phyloP scores from a whole-genome alignment of 2,888 invertebrate genomes.

The Drosophila multiciliata region DNA sequence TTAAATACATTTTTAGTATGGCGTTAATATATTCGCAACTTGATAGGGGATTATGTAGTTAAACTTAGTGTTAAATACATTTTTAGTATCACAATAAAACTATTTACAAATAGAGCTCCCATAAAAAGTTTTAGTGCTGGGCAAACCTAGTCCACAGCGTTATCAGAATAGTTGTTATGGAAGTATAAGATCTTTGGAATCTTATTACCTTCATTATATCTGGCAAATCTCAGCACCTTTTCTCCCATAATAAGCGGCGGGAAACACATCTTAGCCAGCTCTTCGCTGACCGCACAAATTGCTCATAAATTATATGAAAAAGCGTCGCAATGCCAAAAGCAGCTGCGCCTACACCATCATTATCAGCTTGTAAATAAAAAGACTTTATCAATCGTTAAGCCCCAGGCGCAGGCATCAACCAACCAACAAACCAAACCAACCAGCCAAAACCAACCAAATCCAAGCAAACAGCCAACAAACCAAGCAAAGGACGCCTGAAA shows the following conservation, averaged over 20 bases:
- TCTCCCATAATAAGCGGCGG: neutral
- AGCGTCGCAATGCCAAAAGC: conserved; percentile 68
- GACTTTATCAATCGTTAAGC: conserved; percentile 78
- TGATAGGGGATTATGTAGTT: neutral
- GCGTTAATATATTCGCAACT: neutral
- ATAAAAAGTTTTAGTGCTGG: neutral
- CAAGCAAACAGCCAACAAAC: neutral
- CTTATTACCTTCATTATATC: neutral
- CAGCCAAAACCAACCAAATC: neutral
- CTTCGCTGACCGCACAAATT: conserved; percentile 51
- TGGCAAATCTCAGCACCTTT: conserved; percentile 7
- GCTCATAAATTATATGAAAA: conserved; percentile 69
- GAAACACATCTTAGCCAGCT: neutral
- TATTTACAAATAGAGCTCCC: neutral
- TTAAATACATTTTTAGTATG: neutral
- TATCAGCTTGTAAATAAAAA: conserved; percentile 82
- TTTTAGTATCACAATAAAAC: neutral
- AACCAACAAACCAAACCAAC: neutral
- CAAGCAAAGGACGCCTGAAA: conserved; percentile 52
- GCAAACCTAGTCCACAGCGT: neutral
- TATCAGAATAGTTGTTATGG: conserved; percentile 38
- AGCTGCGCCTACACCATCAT: conserved; percentile 77
- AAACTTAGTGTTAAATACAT: neutral
- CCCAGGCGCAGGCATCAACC: conserved; percentile 53
- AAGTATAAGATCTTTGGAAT: conserved; percentile 1